phyloP scores from a whole-genome alignment of 1,140 invertebrate genomes.

The Heterodera carotae region DNA sequence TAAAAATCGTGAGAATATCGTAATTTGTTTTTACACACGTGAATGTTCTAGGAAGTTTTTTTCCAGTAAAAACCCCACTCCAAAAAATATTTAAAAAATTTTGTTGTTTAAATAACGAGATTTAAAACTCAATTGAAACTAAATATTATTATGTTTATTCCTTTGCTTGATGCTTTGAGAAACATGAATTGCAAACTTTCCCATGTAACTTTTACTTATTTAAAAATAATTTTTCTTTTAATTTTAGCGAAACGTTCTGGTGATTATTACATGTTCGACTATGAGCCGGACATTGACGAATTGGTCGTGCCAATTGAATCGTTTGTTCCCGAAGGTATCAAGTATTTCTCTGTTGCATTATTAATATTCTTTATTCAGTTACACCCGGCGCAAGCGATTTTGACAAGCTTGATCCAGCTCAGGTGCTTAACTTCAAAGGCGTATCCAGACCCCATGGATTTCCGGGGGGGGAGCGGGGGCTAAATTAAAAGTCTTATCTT shows the following conservation, averaged over 20 bases:
- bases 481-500: too few relatives aligned
- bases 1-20: neutral
- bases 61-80: too few relatives aligned
- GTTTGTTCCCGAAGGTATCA: constrained; percentile 54
- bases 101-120: too few relatives aligned
- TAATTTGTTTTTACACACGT: neutral
- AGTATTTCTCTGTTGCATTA: neutral
- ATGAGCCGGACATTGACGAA: constrained; percentile 56
- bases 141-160: too few relatives aligned
- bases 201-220: neutral
- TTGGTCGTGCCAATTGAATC: constrained; percentile 53
- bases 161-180: too few relatives aligned
- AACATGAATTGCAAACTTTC: constrained; percentile 17
- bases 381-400: constrained; percentile 57
- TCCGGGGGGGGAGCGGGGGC: too few relatives aligned
- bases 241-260: constrained; percentile 63
- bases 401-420: constrained; percentile 61
- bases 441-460: too few relatives aligned
- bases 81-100: too few relatives aligned
- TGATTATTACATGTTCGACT: constrained; percentile 66
- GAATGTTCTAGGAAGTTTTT: neutral
- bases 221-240: constrained; percentile 28
- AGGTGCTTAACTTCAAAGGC: too few relatives aligned
- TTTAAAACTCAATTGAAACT: too few relatives aligned
- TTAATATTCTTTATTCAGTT: constrained; percentile 30